Conservation (phyloP, 2,113 vertebrate species). For the Gnathonemus echidnorhynchus region DNA sequence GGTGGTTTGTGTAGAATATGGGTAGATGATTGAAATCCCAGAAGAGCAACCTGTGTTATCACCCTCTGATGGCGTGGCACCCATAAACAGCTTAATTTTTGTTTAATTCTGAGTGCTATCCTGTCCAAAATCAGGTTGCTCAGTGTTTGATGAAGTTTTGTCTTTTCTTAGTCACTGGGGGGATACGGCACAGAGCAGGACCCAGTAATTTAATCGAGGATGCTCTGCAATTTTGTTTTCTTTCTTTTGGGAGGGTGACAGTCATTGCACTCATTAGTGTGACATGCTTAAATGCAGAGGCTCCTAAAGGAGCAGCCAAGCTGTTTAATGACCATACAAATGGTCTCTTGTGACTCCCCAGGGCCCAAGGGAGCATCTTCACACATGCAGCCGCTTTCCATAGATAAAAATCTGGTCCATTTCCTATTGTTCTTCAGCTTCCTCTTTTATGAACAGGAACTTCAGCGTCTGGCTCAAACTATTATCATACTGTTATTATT, state of each 20-base stretch:
- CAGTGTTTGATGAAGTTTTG: neutral
- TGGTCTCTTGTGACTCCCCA: neutral
- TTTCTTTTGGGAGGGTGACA: neutral
- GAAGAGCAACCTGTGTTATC: neutral
- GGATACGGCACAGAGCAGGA: neutral
- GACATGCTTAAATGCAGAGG: neutral
- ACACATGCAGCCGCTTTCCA: neutral
- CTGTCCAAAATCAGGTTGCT: neutral
- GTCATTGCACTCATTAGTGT: neutral
- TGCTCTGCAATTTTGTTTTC: neutral
- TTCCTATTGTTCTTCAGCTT: neutral
- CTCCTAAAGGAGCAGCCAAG: neutral
- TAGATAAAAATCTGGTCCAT: neutral
- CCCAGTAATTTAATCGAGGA: neutral
- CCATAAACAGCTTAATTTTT: neutral
- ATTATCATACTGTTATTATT: neutral
- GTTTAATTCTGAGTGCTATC: neutral
- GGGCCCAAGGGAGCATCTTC: neutral
- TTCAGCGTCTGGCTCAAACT: neutral
- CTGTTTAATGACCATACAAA: neutral
- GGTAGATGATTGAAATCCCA: neutral
- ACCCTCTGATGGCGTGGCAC: neutral
- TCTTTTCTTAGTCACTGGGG: neutral
- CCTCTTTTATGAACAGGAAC: neutral
- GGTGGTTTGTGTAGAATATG: neutral